Evolutionary conservation across 2,888 invertebrate genomes (phyloP).

Genomic region (Thalpophila matura): DNA sequence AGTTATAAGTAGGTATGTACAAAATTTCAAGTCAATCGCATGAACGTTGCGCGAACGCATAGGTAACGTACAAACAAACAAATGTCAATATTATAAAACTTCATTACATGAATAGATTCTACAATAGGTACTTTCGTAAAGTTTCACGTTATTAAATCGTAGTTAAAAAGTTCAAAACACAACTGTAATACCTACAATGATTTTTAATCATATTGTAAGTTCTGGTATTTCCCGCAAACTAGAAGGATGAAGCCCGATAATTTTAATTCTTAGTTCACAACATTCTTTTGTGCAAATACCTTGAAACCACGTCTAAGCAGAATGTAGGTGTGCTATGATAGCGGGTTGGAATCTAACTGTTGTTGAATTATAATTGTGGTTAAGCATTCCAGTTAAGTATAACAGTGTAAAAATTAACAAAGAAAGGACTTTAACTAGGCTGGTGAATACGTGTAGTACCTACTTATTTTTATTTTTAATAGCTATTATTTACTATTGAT

Average conservation of each 20-base stretch:
- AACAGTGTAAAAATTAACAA: constrained; percentile 21
- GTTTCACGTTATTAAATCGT: no score
- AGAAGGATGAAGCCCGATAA: constrained; percentile 48
- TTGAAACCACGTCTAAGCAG: constrained; percentile 48
- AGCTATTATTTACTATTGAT: no score
- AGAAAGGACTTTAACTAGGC: constrained; percentile 24
- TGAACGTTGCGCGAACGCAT: no score
- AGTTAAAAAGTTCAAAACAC: no score
- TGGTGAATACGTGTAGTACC: background rate
- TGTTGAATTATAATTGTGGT: constrained; percentile 48
- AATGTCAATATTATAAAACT: no score
- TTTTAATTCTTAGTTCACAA: constrained; percentile 58
- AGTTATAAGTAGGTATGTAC: no score
- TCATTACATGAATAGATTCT: no score
- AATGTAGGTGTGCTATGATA: constrained; percentile 66
- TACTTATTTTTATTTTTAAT: background rate
- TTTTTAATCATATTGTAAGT: no score
- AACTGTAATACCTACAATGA: no score
- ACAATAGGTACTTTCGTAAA: no score
- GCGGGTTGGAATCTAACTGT: constrained; percentile 65
- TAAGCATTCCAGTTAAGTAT: constrained; percentile 26
- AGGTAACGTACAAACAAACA: no score
- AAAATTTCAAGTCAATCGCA: no score
- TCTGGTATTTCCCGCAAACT: constrained; percentile 18
- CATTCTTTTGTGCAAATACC: constrained; percentile 62